Conservation (phyloP, 2,888 invertebrate species). For the Drosophila mulleri region DNA sequence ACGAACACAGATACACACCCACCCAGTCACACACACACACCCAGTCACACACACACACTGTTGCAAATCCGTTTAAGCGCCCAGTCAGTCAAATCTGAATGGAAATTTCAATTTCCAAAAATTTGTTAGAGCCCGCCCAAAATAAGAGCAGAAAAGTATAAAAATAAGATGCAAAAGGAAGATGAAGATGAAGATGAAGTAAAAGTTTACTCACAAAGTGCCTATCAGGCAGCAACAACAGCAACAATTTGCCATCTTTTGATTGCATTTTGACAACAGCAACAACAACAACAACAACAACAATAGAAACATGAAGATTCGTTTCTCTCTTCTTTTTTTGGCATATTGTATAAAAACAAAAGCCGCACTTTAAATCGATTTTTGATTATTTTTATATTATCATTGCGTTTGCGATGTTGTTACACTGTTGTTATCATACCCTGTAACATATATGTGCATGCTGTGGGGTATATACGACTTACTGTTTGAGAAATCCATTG, state of each 20-base stretch:
- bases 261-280: conserved; percentile 78
- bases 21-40: background rate
- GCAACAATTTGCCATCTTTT: conserved; percentile 54
- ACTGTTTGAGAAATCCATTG: too few relatives aligned
- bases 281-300: conserved; percentile 15
- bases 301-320: conserved; percentile 28
- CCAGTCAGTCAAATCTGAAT: conserved; percentile 44
- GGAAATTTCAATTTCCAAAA: conserved; percentile 66
- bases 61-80: conserved; percentile 56
- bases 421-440: conserved; percentile 33
- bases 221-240: conserved; percentile 65
- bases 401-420: conserved; percentile 49
- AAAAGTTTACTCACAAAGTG: conserved; percentile 72
- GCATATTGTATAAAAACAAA: conserved; percentile 75
- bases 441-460: background rate
- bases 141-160: conserved; percentile 32
- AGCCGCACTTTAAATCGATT: conserved; percentile 78
- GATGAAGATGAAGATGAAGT: conserved; percentile 26
- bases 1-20: background rate
- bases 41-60: conserved; percentile 1
- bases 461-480: background rate
- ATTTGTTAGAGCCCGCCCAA: conserved; percentile 21
- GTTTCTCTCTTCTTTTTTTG: conserved; percentile 5
- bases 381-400: conserved; percentile 80
- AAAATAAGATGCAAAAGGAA: background rate